Evolutionary conservation across 2,113 vertebrate genomes (phyloP).

Genomic region (Caracal caracal): DNA sequence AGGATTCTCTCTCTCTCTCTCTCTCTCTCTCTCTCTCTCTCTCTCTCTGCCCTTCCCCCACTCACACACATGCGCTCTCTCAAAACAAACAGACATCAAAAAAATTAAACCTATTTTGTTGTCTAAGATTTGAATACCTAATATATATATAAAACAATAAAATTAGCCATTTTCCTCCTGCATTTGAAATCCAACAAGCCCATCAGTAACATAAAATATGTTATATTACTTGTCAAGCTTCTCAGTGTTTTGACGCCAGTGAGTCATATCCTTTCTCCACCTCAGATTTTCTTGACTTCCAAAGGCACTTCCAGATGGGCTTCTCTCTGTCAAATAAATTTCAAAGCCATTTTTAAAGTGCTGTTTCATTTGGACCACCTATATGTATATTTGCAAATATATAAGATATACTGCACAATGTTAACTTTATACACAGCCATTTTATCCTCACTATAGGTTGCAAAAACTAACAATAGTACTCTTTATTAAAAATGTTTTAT

Average conservation of each 20-base stretch:
- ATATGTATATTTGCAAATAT: neutral
- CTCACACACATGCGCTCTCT: too few relatives aligned
- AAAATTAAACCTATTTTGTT: neutral
- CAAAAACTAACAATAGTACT: neutral
- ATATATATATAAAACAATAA: neutral
- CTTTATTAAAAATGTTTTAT: constrained; percentile 13
- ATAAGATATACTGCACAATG: neutral
- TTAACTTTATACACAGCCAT: neutral
- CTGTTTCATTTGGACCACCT: neutral
- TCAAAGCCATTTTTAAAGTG: constrained; percentile 26
- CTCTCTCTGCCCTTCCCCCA: too few relatives aligned
- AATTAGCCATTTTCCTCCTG: neutral
- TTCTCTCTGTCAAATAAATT: constrained; percentile 90
- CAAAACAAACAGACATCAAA: neutral
- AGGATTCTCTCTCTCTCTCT: too few relatives aligned
- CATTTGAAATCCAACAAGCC: neutral
- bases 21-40: too few relatives aligned
- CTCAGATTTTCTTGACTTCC: constrained; percentile 98
- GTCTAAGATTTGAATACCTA: constrained; percentile 20
- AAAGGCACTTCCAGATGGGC: constrained; percentile 98
- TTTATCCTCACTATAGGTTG: neutral
- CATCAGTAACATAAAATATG: constrained; percentile 34
- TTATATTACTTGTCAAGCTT: constrained; percentile 96
- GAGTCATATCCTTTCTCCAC: constrained; percentile 99
- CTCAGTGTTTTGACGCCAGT: constrained; percentile 98